Base-by-base conservation (phyloP, 2,113 vertebrate species). In the Prunella himalayana region DNA sequence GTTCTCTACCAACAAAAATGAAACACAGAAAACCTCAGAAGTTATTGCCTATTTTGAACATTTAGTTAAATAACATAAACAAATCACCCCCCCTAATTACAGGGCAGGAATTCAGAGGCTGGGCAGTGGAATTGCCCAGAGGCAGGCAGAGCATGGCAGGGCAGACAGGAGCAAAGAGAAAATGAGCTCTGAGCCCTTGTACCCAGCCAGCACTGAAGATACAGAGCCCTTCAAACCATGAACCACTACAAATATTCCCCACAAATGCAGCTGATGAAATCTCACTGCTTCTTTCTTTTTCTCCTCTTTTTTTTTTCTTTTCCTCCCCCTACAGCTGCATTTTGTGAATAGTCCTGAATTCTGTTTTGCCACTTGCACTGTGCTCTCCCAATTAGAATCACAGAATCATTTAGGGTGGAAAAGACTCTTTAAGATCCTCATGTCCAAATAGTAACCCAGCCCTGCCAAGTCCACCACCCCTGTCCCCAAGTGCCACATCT, bases 371-470 rank as follows among this genome's bases (percentile, higher is more conserved):
- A 69, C 37, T 92, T 41, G 45, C 50, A 49, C 20, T 56, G 24
- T 21, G 4, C 72, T 93, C 33, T 65, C 28, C 44, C 37, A n/a
- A 7, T 33, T 24, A 60, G 28, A 81, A 66, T 49, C 35, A 60
- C 6, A 44, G 57, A 57, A 57, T 44, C 23, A 6, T 64, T 86
- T 35, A 41, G 21, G 7, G 6, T 77, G 75, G 64, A 59, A 69
- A 68, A 78, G 35, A 6, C 39, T 27, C 23, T 39, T 15, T 13
- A 41, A 57, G 49, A 63, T 57, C 10, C 7, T 37, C 0, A 0
- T 68, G n/a, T 44, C 54, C 64, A 54, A 17, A 7, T 1, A 9
- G 45, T 22, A 68, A 47, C 44, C 35, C 24, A 8, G 15, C 35
- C 9, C 15, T 64, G 54, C 54, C 49, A 54, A 63, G 54, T 5